Percentiles rank a stretch among this genome's conserved stretches.
Evolutionary conservation across 2,797 vertebrate species (phyloP).

Genomic region (Rousettus madagascariensis): DNA sequence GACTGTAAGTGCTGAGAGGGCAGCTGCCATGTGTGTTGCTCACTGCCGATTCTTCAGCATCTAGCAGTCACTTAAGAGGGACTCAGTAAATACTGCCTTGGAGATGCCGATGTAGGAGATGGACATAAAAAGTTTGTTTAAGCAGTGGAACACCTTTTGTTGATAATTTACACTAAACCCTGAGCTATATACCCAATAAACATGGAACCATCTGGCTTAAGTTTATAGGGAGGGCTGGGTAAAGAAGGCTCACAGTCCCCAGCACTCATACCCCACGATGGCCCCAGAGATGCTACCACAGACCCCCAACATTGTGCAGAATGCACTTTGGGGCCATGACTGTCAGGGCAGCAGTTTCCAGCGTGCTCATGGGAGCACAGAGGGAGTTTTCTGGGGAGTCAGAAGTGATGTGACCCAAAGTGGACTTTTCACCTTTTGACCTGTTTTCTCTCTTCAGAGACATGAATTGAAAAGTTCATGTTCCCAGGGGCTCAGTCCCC

Average conservation of each 20-base stretch:
- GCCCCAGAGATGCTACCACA: not conserved
- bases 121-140: not conserved
- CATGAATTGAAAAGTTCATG: not conserved
- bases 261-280: not conserved
- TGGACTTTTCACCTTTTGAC: not conserved
- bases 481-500: not conserved
- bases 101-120: not conserved
- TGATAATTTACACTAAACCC: not conserved
- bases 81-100: not conserved
- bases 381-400: not conserved
- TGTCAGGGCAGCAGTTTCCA: not conserved
- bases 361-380: not conserved
- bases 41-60: not conserved
- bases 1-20: not conserved
- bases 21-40: not conserved
- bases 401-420: not conserved
- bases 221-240: accelerated
- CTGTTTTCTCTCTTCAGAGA: not conserved
- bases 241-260: not conserved
- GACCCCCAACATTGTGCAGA: not conserved
- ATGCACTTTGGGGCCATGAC: not conserved
- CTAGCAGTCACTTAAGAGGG: not conserved
- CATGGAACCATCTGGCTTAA: not conserved
- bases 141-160: not conserved
- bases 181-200: not conserved